Percentiles rank a stretch among this genome's conserved stretches.
Conservation (phyloP, 2,888 invertebrate species). For the Nomada ruficornis region DNA sequence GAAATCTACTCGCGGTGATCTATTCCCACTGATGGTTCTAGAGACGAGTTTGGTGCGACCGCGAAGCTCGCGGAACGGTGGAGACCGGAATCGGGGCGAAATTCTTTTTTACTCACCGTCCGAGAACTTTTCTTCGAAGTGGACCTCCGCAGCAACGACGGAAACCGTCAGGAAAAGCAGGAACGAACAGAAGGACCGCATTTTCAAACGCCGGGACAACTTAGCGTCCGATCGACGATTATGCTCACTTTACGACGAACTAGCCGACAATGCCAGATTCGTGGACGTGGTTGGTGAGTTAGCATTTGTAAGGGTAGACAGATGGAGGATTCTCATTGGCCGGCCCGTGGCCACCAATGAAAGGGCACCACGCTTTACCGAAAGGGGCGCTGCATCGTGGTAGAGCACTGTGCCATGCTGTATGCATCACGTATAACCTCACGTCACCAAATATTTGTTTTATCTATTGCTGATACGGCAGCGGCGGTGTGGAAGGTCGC, state of each 20-base stretch:
- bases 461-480: constrained; percentile 65
- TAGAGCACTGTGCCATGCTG: constrained; percentile 36
- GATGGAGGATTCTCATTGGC: constrained; percentile 90
- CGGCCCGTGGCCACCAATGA: constrained; percentile 85
- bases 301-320: constrained; percentile 85
- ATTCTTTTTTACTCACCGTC: constrained; percentile 88
- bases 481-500: neutral
- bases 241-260: constrained; percentile 78
- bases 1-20: neutral
- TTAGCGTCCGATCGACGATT: constrained; percentile 73
- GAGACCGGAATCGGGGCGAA: neutral
- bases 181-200: constrained; percentile 86
- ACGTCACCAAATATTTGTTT: constrained; percentile 30
- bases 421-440: constrained; percentile 31
- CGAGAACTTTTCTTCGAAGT: constrained; percentile 91
- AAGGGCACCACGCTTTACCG: constrained; percentile 89
- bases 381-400: constrained; percentile 69
- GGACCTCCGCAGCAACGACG: constrained; percentile 89
- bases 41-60: neutral
- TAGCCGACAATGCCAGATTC: constrained; percentile 81
- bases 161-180: constrained; percentile 87
- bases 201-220: constrained; percentile 80
- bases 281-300: constrained; percentile 78
- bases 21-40: neutral
- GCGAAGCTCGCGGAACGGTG: neutral